phyloP scores from a whole-genome alignment of 2,113 vertebrate genomes.

The Jacana jacana region DNA sequence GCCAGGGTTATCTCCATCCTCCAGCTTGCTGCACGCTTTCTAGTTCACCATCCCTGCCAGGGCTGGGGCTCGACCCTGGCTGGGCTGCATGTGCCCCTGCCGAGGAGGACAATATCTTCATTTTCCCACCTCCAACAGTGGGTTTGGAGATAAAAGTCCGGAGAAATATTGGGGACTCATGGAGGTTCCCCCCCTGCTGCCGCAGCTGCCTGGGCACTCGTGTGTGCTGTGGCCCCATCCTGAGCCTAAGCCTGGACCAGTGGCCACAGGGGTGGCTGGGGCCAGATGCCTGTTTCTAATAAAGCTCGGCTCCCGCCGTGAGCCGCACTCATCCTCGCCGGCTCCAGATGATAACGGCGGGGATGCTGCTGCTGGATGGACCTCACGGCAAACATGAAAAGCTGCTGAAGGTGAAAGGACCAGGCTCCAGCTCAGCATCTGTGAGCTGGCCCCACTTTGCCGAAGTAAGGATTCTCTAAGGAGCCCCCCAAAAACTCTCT shows the following conservation, averaged over 20 bases:
- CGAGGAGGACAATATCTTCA: not conserved
- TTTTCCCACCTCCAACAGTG: not conserved
- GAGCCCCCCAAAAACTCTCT: not conserved
- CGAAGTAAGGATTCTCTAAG: not conserved
- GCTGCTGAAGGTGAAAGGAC: not conserved
- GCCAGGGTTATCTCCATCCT: slow-evolving; percentile 42
- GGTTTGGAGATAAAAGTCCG: not conserved
- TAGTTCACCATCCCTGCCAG: not conserved
- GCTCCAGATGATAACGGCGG: slow-evolving; percentile 5
- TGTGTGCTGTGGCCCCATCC: not conserved
- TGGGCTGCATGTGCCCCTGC: not conserved
- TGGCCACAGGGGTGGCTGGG: not conserved
- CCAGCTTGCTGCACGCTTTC: slow-evolving; percentile 36
- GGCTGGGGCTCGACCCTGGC: not conserved
- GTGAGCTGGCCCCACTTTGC: accelerated
- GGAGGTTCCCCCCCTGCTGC: not conserved
- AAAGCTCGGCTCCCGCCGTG: not conserved
- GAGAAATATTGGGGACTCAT: not conserved
- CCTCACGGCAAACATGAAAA: not conserved
- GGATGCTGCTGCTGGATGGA: not conserved
- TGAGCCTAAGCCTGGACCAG: not conserved
- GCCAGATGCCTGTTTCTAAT: slow-evolving; percentile 15
- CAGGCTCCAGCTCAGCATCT: accelerated
- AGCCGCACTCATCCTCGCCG: not conserved
- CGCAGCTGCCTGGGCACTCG: not conserved